phyloP scores from a whole-genome alignment of 2,888 invertebrate species.

The Galerucella nymphaeae region DNA sequence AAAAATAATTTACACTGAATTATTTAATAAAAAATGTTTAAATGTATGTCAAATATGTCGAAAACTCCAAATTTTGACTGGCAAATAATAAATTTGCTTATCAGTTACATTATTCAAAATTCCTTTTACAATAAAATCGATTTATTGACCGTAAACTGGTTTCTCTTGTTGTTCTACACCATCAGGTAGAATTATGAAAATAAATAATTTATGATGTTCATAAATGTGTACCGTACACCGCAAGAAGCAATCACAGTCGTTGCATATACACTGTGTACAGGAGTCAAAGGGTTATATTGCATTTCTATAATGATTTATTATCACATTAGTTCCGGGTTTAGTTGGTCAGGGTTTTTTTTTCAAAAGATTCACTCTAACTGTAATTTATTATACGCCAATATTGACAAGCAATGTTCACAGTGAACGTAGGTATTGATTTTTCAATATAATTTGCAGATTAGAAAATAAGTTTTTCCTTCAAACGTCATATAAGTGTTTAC shows the following conservation, averaged over 20 bases:
- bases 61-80: no score
- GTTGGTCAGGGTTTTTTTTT: conserved; percentile 52
- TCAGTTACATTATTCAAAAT: neutral
- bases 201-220: conserved; percentile 51
- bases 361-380: conserved; percentile 27
- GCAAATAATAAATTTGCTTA: neutral
- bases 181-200: conserved; percentile 28
- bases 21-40: no score
- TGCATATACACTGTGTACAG: conserved; percentile 44
- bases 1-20: no score
- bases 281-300: conserved; percentile 56
- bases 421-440: neutral
- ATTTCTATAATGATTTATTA: conserved; percentile 54
- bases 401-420: conserved; percentile 16
- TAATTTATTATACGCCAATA: conserved; percentile 47
- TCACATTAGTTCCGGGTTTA: conserved; percentile 54
- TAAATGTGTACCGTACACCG: conserved; percentile 44
- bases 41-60: no score
- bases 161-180: conserved; percentile 24
- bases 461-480: no score
- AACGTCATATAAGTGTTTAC: no score
- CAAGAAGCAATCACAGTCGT: conserved; percentile 51
- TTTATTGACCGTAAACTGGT: conserved; percentile 10
- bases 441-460: conserved; percentile 3
- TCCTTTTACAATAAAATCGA: neutral